Base-by-base conservation (phyloP, 2,113 vertebrate genomes). In the Emberiza fucata region DNA sequence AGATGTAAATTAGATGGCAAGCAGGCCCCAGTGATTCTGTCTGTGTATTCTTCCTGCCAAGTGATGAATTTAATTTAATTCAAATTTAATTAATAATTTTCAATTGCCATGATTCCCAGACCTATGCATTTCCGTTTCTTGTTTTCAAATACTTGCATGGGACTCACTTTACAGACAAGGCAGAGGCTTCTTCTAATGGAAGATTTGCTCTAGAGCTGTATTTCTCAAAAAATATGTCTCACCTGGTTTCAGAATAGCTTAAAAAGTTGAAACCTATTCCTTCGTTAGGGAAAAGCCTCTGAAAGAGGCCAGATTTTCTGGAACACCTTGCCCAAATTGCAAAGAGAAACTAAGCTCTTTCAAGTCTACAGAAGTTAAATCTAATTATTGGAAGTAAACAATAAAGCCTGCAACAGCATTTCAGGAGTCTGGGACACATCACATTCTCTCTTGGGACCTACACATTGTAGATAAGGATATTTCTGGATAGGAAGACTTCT, bases 1-100 rank as follows among this genome's bases (percentile, higher is more conserved):
- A 82, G 59, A 92, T 88, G 68, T 59, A 88, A 93, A 94, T 83
- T 50, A 90, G 82, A 93, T 22, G 22, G 47, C 25, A 65, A 92
- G 35, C 25, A 88, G 66, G n/a, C 60, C 50, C 79, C 60, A 72
- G 18, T 0, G 3, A 93, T 42, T 81, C 80, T 93, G 19, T 39
- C 40, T 72, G 42, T 9, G 39, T 45, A 69, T 68, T 45, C 53
- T 92, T 94, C 78, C 75, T 76, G 53, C 14, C 45, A 85, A 81
- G 17, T 37, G 63, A 79, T 42, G 2, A 81, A 56, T 56, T 56
- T 22, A 65, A 79, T 76, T 72, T 20, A 54, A 77, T 84, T 86
- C 27, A 68, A 53, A 72, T 79, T 59, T 82, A 64, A 88, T 80
- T 76, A 82, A 68, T 71, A 40, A 44, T 64, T 70, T 89, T 71